These are phyloP conservation scores for Spodoptera exigua DNA, from an alignment of 2,888 invertebrate species.

Conservation along the genomic window DNA sequence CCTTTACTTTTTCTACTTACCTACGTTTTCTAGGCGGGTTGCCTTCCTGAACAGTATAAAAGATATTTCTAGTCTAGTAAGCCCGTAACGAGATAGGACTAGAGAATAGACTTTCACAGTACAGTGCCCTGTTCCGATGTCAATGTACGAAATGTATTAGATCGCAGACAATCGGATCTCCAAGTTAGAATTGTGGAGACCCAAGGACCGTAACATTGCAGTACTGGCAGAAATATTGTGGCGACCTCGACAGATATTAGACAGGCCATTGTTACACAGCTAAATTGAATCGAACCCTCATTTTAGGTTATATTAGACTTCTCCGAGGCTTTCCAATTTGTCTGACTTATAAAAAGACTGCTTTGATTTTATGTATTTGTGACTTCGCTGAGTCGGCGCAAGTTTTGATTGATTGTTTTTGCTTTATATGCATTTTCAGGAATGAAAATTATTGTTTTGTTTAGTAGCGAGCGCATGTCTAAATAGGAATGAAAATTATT, in stretches of 20 bases:
- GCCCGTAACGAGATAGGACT: not conserved
- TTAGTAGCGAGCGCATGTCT: too few relatives aligned
- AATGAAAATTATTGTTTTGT: too few relatives aligned
- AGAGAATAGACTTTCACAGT: not conserved
- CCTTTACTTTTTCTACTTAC: too few relatives aligned
- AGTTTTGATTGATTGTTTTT: too few relatives aligned
- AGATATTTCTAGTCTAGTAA: too few relatives aligned
- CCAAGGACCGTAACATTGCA: slow-evolving; percentile 2
- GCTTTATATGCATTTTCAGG: too few relatives aligned
- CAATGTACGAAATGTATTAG: not conserved
- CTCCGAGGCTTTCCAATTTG: not conserved
- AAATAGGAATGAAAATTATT: too few relatives aligned
- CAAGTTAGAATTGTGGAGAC: not conserved
- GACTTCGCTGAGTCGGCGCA: too few relatives aligned
- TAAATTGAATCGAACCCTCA: not conserved
- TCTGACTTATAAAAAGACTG: not conserved
- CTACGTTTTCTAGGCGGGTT: too few relatives aligned
- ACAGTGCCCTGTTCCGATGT: not conserved
- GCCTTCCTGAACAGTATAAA: too few relatives aligned
- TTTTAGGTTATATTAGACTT: not conserved
- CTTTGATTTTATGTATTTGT: too few relatives aligned
- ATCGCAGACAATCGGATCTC: not conserved
- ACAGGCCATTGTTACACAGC: not conserved
- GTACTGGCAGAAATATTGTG: not conserved
- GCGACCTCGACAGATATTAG: not conserved